A percentile compares a stretch with the other conserved stretches of the same genome.
Conservation (phyloP, 2,113 vertebrate species). For the Paramormyrops kingsleyae region DNA sequence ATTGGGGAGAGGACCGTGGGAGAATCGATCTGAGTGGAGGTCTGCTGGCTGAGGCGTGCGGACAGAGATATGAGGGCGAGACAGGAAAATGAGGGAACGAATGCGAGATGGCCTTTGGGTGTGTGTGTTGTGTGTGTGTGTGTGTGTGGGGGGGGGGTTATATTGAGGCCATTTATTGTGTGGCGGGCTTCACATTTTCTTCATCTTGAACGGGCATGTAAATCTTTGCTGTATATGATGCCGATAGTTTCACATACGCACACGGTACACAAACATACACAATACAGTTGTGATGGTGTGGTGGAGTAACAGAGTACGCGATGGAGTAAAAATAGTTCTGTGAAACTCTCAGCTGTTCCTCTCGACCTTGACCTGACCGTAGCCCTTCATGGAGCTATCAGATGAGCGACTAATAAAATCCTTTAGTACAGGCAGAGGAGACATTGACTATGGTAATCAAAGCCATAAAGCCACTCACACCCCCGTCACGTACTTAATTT, state of each 20-base stretch:
- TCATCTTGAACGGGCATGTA: constrained; percentile 34
- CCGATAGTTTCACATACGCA: neutral
- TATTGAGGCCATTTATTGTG: constrained; percentile 36
- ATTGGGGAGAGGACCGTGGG: neutral
- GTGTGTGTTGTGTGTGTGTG: constrained; percentile 17
- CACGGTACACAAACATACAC: neutral
- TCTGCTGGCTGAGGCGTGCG: neutral
- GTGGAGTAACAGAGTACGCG: neutral
- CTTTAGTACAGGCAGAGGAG: constrained; percentile 38
- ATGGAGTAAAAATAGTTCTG: constrained; percentile 32
- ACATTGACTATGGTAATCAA: constrained; percentile 45
- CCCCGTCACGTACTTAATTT: constrained; percentile 55
- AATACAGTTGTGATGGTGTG: neutral
- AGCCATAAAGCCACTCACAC: constrained; percentile 41
- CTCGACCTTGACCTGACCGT: constrained; percentile 13
- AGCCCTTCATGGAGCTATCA: constrained; percentile 30
- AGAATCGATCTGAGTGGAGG: neutral
- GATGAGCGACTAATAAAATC: constrained; percentile 32
- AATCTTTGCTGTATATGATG: constrained; percentile 18
- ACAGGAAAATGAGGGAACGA: neutral
- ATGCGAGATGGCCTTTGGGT: neutral
- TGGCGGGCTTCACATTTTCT: constrained; percentile 39
- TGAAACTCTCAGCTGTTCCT: neutral
- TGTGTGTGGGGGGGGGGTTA: constrained; percentile 27
- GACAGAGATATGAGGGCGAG: neutral